phyloP scores from a whole-genome alignment of 2,888 invertebrate genomes.

The Tiliacea citrago region DNA sequence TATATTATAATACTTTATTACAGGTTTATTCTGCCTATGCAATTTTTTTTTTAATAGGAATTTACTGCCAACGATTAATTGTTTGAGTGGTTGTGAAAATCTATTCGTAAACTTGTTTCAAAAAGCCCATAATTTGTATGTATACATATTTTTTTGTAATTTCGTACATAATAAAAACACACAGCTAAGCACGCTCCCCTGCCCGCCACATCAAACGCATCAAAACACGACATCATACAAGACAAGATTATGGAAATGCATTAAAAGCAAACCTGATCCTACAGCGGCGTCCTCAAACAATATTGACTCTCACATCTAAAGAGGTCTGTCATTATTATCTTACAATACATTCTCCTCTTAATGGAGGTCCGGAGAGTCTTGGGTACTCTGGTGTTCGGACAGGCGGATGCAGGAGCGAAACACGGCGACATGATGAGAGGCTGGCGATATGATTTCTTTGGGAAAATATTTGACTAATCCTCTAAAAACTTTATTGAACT shows the following conservation, averaged over 20 bases:
- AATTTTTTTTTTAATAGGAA: too few species aligned
- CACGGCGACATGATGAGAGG: constrained; percentile 65
- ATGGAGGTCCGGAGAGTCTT: constrained; percentile 55
- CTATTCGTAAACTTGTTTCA: too few species aligned
- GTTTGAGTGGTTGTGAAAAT: too few species aligned
- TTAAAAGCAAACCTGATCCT: constrained; percentile 54
- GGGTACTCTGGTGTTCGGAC: constrained; percentile 38
- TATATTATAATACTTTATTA: too few species aligned
- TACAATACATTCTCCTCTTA: constrained; percentile 63
- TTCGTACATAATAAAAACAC: too few species aligned
- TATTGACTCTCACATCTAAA: constrained; percentile 57
- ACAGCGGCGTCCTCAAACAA: constrained; percentile 59
- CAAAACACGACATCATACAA: constrained; percentile 29
- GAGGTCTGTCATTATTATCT: constrained; percentile 64
- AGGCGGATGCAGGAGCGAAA: constrained; percentile 70
- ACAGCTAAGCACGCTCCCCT: not conserved
- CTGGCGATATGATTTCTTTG: constrained; percentile 56
- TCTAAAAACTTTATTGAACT: too few species aligned
- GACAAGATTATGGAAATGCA: constrained; percentile 56
- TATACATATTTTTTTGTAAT: too few species aligned
- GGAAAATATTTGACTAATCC: constrained; percentile 1
- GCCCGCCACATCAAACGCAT: constrained; percentile 25
- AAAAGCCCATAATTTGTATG: too few species aligned
- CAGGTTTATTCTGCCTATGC: too few species aligned
- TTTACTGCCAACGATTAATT: too few species aligned